A percentile compares a stretch with the other conserved stretches of the same genome.
Conservation (phyloP, 2,113 vertebrate species). For the Pseudorasbora parva region DNA sequence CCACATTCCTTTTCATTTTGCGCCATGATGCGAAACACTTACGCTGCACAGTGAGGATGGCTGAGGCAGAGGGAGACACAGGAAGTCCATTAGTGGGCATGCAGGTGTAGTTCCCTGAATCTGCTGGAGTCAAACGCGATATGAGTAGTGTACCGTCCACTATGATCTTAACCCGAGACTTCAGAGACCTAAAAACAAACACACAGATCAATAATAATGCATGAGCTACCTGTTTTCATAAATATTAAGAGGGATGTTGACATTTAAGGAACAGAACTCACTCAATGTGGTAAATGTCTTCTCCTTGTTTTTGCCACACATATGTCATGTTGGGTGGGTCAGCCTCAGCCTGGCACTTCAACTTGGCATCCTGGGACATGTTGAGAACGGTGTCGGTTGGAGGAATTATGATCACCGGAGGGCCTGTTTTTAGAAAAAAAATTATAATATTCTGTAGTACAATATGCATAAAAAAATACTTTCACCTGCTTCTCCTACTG, state of each 20-base stretch:
- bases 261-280: slow-evolving; percentile 50
- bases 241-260: not conserved
- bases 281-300: slow-evolving; percentile 90
- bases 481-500: not conserved
- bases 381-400: slow-evolving; percentile 85
- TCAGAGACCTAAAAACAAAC: slow-evolving; percentile 80
- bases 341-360: slow-evolving; percentile 86
- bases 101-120: slow-evolving; percentile 90
- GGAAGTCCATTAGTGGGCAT: slow-evolving; percentile 88
- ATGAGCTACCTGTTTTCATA: not conserved
- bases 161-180: slow-evolving; percentile 88
- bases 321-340: slow-evolving; percentile 96
- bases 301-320: slow-evolving; percentile 84
- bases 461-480: not conserved
- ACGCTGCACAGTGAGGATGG: slow-evolving; percentile 89
- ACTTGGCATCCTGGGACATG: slow-evolving; percentile 85
- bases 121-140: slow-evolving; percentile 77
- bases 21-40: slow-evolving; percentile 59
- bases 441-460: not conserved
- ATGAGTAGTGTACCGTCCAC: slow-evolving; percentile 92
- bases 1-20: not conserved
- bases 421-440: slow-evolving; percentile 69
- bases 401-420: slow-evolving; percentile 85
- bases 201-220: not conserved
- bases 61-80: slow-evolving; percentile 83